phyloP scores from a whole-genome alignment of 2,113 vertebrate genomes.

The Hypomesus transpacificus region DNA sequence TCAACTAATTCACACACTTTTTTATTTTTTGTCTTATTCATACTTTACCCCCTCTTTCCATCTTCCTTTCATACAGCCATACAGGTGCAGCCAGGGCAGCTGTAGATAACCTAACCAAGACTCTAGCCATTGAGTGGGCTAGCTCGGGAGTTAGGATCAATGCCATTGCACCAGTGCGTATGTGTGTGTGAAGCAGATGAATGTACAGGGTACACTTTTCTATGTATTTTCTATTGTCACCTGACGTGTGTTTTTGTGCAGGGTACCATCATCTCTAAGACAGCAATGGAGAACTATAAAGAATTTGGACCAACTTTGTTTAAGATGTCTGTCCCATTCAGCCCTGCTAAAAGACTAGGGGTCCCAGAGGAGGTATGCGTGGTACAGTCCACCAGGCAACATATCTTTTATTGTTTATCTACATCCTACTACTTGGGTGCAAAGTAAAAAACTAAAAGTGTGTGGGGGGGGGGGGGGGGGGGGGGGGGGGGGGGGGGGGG shows the following conservation, averaged over 20 bases:
- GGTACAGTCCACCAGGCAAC: background rate
- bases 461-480: background rate
- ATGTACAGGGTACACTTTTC: background rate
- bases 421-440: background rate
- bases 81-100: conserved; percentile 85
- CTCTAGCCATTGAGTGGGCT: conserved; percentile 88
- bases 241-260: conserved; percentile 39
- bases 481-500: background rate
- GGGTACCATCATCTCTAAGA: conserved; percentile 85
- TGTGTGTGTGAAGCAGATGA: conserved; percentile 2
- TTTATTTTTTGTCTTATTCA: background rate
- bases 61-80: conserved; percentile 72
- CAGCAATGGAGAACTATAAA: conserved; percentile 84
- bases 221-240: no score
- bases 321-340: conserved; percentile 57
- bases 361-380: conserved; percentile 82
- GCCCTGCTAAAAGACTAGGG: conserved; percentile 82
- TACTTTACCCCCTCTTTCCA: background rate
- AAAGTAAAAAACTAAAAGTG: background rate
- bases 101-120: conserved; percentile 87
- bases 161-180: conserved; percentile 80
- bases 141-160: conserved; percentile 83
- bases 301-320: conserved; percentile 72
- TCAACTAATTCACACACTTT: background rate
- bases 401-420: background rate